A percentile compares a stretch with the other conserved stretches of the same genome.
These are phyloP conservation scores for Stenodema calcarata DNA, from an alignment of 2,888 invertebrate genomes.

Conservation along the genomic window DNA sequence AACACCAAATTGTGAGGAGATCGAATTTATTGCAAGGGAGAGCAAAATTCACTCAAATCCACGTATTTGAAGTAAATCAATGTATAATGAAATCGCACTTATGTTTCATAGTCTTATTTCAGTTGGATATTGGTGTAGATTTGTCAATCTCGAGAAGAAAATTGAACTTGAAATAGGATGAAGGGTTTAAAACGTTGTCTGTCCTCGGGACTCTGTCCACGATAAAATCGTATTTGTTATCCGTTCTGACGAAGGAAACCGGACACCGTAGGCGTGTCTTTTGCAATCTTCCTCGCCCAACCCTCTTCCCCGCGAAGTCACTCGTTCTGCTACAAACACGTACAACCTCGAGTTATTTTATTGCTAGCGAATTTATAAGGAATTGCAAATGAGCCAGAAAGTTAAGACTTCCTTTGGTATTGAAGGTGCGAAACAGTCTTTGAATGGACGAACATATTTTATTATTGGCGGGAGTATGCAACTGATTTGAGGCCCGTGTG, in stretches of 20 bases:
- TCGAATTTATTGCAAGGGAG: too few relatives aligned
- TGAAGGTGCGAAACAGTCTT: neutral
- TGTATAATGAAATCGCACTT: too few relatives aligned
- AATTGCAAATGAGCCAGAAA: constrained; percentile 23
- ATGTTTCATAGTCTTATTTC: too few relatives aligned
- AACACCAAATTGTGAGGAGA: too few relatives aligned
- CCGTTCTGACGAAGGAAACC: constrained; percentile 11
- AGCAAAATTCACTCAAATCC: too few relatives aligned
- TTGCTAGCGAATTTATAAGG: constrained; percentile 5
- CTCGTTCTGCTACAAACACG: neutral
- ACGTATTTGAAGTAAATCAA: too few relatives aligned
- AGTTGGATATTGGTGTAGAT: neutral
- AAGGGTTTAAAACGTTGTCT: neutral
- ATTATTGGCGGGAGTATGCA: too few relatives aligned
- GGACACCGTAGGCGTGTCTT: constrained; percentile 42
- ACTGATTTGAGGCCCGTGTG: too few relatives aligned
- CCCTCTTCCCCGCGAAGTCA: neutral
- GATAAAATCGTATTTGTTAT: neutral
- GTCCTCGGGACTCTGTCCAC: neutral
- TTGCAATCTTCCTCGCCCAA: neutral
- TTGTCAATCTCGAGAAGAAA: neutral
- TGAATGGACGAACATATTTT: neutral
- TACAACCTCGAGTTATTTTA: constrained; percentile 14
- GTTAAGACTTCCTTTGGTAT: constrained; percentile 14
- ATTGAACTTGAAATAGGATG: neutral